Percentiles rank a stretch among this genome's conserved stretches.
These are phyloP conservation scores for Coelopa pilipes DNA, from an alignment of 2,888 invertebrate species.

Conservation along the genomic window DNA sequence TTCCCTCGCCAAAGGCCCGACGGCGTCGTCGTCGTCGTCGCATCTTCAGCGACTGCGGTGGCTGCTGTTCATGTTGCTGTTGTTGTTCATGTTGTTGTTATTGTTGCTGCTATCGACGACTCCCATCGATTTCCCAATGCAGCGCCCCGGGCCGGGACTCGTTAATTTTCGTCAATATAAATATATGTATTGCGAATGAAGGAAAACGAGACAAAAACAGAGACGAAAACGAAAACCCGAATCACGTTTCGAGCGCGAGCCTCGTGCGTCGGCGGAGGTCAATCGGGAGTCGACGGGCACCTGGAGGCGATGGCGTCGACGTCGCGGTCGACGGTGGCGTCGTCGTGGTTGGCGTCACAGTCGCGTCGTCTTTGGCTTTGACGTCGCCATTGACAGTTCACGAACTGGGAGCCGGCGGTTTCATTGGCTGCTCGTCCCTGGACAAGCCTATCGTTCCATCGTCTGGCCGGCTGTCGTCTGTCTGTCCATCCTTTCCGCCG, in stretches of 20 bases:
- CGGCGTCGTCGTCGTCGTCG: not conserved
- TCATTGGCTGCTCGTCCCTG: not conserved
- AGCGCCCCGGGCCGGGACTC: too few relatives aligned
- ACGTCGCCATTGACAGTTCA: not conserved
- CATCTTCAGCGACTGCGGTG: not conserved
- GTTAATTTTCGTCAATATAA: too few relatives aligned
- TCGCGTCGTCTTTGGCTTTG: too few relatives aligned
- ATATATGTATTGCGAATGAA: not conserved
- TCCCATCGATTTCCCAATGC: too few relatives aligned
- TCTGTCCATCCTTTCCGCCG: not conserved
- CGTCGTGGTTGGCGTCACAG: too few relatives aligned
- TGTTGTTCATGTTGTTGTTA: not conserved
- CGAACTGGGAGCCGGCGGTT: not conserved
- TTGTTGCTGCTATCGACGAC: too few relatives aligned
- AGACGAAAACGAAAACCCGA: not conserved
- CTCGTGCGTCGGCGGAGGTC: not conserved
- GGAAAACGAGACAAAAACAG: not conserved
- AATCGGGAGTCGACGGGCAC: too few relatives aligned
- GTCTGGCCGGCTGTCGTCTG: too few relatives aligned
- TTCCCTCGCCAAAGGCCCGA: not conserved
- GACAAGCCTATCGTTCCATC: not conserved
- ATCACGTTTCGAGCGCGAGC: conserved; percentile 17
- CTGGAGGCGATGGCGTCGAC: too few relatives aligned
- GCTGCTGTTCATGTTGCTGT: conserved; percentile 3
- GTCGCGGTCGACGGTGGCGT: too few relatives aligned